These are phyloP conservation scores for Monarcha castaneiventris DNA, from an alignment of 2,113 vertebrate genomes.

Conservation along the genomic window DNA sequence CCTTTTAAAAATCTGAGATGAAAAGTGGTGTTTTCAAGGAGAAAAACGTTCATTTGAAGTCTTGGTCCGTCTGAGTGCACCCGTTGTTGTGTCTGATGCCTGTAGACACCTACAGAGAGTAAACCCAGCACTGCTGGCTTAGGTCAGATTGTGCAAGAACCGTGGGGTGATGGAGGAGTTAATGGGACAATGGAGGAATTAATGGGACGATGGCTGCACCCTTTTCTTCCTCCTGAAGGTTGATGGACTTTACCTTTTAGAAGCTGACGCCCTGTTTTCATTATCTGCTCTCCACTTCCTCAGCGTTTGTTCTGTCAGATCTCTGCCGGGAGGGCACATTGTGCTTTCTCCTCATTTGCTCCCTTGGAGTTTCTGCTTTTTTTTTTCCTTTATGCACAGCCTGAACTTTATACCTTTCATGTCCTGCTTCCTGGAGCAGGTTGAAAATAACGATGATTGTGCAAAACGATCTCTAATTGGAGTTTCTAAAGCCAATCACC, in stretches of 20 bases:
- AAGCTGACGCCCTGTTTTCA: neutral
- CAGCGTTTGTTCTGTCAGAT: neutral
- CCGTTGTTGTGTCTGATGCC: accelerated
- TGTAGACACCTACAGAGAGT: neutral
- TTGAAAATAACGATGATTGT: neutral
- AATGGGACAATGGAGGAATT: neutral
- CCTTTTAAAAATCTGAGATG: neutral
- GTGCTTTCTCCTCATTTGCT: neutral
- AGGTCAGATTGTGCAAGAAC: neutral
- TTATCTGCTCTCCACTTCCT: conserved; percentile 2
- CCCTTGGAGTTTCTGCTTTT: neutral
- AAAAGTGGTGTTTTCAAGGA: neutral
- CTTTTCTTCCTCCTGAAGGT: neutral
- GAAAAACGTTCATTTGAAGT: neutral
- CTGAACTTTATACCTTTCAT: neutral
- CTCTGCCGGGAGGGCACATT: neutral
- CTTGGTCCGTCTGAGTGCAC: neutral
- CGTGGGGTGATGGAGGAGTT: neutral
- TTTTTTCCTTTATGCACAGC: neutral
- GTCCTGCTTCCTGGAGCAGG: neutral
- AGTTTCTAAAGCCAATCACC: neutral
- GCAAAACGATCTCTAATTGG: neutral
- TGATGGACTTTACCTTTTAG: conserved; percentile 20
- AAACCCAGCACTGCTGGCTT: neutral
- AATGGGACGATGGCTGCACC: neutral